Conservation (phyloP, 2,797 vertebrate species). For the Scolopax bukidnonensis region DNA sequence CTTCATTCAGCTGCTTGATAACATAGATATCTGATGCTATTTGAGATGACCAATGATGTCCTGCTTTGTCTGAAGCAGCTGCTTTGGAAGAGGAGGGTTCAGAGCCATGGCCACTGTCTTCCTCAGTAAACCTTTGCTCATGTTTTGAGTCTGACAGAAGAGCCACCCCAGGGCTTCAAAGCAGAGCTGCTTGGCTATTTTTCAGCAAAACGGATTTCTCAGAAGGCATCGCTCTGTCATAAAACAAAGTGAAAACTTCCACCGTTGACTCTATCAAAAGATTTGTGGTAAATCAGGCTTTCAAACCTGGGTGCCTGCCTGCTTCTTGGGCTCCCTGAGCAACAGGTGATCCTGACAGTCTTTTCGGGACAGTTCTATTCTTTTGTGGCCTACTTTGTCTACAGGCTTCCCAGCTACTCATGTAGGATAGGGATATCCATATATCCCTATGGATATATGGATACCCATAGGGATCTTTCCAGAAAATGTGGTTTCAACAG, state of each 20-base stretch:
- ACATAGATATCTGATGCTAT: neutral
- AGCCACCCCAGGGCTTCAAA: neutral
- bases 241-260: neutral
- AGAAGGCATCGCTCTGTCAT: neutral
- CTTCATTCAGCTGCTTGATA: neutral
- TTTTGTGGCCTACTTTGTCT: neutral
- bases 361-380: neutral
- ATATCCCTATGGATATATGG: no score
- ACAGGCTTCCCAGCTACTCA: neutral
- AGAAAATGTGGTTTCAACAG: neutral
- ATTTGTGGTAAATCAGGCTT: neutral
- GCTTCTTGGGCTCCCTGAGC: neutral
- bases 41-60: neutral
- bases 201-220: neutral
- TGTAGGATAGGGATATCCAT: no score
- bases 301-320: neutral
- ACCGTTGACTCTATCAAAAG: neutral
- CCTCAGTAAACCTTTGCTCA: neutral
- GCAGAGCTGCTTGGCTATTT: neutral
- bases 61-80: neutral
- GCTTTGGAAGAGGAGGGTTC: neutral
- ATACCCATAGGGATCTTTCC: neutral
- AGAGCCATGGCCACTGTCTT: neutral
- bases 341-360: neutral
- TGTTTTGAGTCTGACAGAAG: neutral